Percentiles rank a stretch among this genome's conserved stretches.
Evolutionary conservation across 2,888 invertebrate genomes (phyloP).

Genomic region (Drosophila austrosaltans): DNA sequence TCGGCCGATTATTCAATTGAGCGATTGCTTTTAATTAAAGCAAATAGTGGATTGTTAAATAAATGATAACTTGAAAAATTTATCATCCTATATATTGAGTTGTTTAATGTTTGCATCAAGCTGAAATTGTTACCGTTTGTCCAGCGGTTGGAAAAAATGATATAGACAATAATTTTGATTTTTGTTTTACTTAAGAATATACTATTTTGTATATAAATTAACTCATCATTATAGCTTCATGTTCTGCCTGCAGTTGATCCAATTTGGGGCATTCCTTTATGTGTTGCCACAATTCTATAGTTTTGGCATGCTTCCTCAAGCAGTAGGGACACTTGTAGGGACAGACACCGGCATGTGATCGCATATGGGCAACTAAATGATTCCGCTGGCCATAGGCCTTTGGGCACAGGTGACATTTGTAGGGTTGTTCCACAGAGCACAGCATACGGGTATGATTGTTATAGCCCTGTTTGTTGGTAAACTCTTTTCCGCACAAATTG

Average conservation of each 20-base stretch:
- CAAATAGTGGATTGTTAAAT: conserved; percentile 27
- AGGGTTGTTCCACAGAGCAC: neutral
- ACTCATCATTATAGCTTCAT: conserved; percentile 11
- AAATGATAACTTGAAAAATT: neutral
- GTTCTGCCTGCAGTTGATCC: conserved; percentile 9
- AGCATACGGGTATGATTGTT: conserved; percentile 6
- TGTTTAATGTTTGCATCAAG: neutral
- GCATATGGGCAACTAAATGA: conserved; percentile 4
- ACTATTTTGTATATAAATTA: neutral
- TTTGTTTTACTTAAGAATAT: neutral
- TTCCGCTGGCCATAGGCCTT: conserved; percentile 4
- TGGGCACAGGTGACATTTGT: conserved; percentile 1
- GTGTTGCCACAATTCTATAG: neutral
- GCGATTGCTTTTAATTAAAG: conserved; percentile 48
- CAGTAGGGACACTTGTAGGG: conserved; percentile 4
- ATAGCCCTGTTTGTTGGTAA: neutral
- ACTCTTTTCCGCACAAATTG: conserved; percentile 1
- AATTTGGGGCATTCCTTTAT: conserved; percentile 4
- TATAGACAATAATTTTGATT: neutral
- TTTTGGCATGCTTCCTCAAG: neutral
- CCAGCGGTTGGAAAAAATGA: neutral
- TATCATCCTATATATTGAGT: neutral
- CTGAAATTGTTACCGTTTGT: neutral
- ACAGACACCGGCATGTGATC: conserved; percentile 3
- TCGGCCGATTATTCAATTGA: conserved; percentile 35